Evolutionary conservation across 2,113 vertebrate genomes (phyloP), one percentile per base, ranked within the genome.

Genomic region (Gymnorhina tibicen): DNA sequence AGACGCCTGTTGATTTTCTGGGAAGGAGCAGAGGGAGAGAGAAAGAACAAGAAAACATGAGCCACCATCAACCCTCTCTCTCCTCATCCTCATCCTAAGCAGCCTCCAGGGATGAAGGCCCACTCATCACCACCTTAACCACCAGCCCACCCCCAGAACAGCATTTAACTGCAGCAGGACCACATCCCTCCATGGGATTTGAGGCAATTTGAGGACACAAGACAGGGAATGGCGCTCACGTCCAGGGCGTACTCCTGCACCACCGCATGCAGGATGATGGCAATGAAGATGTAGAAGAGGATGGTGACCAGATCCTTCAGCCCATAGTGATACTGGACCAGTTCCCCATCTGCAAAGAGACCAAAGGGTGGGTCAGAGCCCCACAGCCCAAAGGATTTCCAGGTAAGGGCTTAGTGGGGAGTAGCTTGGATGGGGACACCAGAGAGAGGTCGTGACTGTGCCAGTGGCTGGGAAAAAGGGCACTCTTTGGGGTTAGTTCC

Each of bases 1-100:
- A 99, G 99, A n/a, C 99, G 98, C 78, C 99, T 98, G 98, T 98
- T 99, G 94, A 99, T 98, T 98, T 99, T 99, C 99, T 99, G 95
- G 41, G 85, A 58, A 53, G 20, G 13, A 42, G 66, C 76, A 80
- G 77, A 85, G 5, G n/a, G 56, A 84, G 21, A 86, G 78, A 91
- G 23, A 59, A 89, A 17, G 17, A 60, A 81, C 21, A 56, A 56
- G 16, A 70, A 59, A 63, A 72, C 6, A 9, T 91, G n/a, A 97
- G 60, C 44, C n/a, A 80, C 30, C 1, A 63, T 41, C 24, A 80
- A 35, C 7, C 20, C 15, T 56, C 53, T 56, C 52, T 30, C 13
- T 59, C 12, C 10, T 82, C 32, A 5, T 78, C 60, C 11, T 42
- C 26, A 12, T 33, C 52, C 52, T 14, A 13, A 35, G 58, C 27